Evolutionary conservation across 1,140 invertebrate genomes (phyloP).

Genomic region (Epicauta chinensis): DNA sequence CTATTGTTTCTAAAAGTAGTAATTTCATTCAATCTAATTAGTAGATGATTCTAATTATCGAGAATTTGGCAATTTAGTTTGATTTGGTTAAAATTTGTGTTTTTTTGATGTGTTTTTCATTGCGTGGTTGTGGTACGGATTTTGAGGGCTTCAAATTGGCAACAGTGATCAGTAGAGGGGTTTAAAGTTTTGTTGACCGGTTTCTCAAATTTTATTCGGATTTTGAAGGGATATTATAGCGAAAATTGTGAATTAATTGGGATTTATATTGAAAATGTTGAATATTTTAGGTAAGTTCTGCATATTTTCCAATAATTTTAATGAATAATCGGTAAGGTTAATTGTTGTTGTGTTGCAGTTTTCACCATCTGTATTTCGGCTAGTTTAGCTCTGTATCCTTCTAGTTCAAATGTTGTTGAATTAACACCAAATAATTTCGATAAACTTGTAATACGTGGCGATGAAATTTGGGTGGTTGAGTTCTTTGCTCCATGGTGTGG

Average conservation of each 20-base stretch:
- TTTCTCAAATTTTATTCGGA: too few relatives aligned
- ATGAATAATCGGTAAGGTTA: background rate
- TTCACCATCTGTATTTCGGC: conserved; percentile 14
- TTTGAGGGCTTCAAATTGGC: too few relatives aligned
- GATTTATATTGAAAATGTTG: conserved; percentile 3
- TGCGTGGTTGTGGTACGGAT: too few relatives aligned
- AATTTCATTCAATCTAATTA: too few relatives aligned
- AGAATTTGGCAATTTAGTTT: too few relatives aligned
- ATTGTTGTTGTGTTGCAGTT: conserved; percentile 15
- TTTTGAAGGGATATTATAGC: too few relatives aligned
- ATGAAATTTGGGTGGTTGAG: conserved; percentile 89
- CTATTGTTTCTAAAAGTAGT: too few relatives aligned
- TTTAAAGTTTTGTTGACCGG: too few relatives aligned
- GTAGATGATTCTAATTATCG: too few relatives aligned
- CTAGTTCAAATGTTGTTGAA: conserved; percentile 81
- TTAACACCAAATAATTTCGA: conserved; percentile 91
- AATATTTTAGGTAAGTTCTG: conserved; percentile 4
- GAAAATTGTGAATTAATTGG: background rate
- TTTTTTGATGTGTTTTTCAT: too few relatives aligned
- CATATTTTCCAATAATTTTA: background rate
- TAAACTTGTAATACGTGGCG: conserved; percentile 71
- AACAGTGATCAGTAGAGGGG: too few relatives aligned
- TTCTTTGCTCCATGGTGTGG: conserved; percentile 94
- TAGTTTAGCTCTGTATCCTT: conserved; percentile 64
- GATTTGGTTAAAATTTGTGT: too few relatives aligned